Base-by-base conservation (phyloP, 1,140 invertebrate genomes). In the Lethrus apterus region DNA sequence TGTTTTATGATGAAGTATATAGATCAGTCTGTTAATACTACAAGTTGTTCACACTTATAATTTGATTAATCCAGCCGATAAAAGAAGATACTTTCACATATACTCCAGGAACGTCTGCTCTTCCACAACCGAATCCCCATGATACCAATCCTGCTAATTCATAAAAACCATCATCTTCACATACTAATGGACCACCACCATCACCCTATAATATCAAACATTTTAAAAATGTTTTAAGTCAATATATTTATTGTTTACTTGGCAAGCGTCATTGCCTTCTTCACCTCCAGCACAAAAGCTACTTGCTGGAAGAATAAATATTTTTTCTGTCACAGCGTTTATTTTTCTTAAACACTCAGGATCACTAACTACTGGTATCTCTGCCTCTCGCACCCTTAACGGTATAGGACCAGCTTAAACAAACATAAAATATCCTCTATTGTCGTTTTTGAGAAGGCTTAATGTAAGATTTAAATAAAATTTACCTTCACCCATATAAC, bases 21-120 rank as follows among this genome's bases (percentile, higher is more conserved):
- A 26, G 5, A 26, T 26, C 24, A 26, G 24, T 26, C 24, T 7
- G 24, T 26, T n/a, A 26, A 7, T n/a, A 26, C 59, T 83, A 89
- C 67, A 86, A 75, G 72, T 91, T 93, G 70, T 93, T 93, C 46
- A 93, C 89, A 60, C 88, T 92, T 59, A 95, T 93, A 43, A 95
- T 95, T 74, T 93, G 90, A 71, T 94, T 94, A 62, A 95, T 93
- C 91, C 91, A 95, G 34, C 90, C 90, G 51, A 94, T 93, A 67
- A 93, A 94, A 3, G 89, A 83, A 11, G 88, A 90, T 3, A 94
- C 89, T 71, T 93, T 93, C 15, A 93, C 90, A 66, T 94, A 95
- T 35, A 95, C 89, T 20, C 90, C 90, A 10, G 90, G 90, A 10
- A 93, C 90, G 64, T 93, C 86, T 30, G 81, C 71, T 18, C 89